Base-by-base conservation (phyloP, 2,888 invertebrate genomes). In the Nephrocerus scutellatus region DNA sequence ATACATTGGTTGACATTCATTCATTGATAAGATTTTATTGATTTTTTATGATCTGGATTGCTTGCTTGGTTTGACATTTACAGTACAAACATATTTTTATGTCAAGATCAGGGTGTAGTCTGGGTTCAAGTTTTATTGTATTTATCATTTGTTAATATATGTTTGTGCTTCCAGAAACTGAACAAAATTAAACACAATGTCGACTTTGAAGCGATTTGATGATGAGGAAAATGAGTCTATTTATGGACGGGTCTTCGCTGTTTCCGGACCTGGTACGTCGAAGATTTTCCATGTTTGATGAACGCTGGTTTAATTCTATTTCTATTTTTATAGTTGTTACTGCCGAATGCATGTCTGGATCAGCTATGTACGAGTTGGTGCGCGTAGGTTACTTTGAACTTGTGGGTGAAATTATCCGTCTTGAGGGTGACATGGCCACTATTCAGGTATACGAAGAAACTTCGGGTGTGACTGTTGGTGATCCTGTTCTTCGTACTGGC, bases 331-430 rank as follows among this genome's bases (percentile, higher is more conserved):
- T 65, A 96, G 98, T 99, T 71, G 98, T 99, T 33, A 97, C 95
- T 45, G 98, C 98, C 50, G 93, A 98, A 70, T 86, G 87, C 68
- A 99, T 99, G 98, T 83, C 95, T 44, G 98, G 98, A 47, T 89
- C 97, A 19, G 97, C 97, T 78, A 98, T 98, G 96, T 98, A 97
- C 82, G 98, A 98, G 74, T 71, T 99, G 74, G 98, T 99, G 49
- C 83, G 98, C 55, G 98, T 99, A 26, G 98, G 98, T 2, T 96
- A 99, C 73, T 80, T 82, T 56, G 96, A 98, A 71, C 75, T 99
- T 60, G 98, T 99, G 12, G 98, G 98, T 51, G 98, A 99, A 76
- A 99, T 99, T 72, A 99, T 99, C 72, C 85, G 98, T 72, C 79
- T 99, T 48, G 98, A 99, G 73, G 96, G 96, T 43, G 98, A 99